A percentile compares a stretch with the other conserved stretches of the same genome.
Evolutionary conservation across 2,888 invertebrate species (phyloP).

Genomic region (Archips xylosteana): DNA sequence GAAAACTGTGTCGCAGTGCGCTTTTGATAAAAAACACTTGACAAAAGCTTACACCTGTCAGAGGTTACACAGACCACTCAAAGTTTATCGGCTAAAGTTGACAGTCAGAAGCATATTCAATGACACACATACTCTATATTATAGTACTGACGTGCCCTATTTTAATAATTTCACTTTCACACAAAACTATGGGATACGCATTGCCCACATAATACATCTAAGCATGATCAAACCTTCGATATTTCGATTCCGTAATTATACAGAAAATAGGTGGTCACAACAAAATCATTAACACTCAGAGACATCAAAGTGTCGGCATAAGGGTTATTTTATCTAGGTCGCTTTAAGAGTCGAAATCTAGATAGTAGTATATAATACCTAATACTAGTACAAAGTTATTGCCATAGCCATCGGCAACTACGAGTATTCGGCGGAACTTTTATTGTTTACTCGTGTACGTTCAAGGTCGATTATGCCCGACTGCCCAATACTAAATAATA

Average conservation of each 20-base stretch:
- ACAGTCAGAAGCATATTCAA: neutral
- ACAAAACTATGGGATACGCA: too few relatives aligned
- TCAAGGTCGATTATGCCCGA: neutral
- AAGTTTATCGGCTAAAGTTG: neutral
- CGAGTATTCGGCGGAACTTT: neutral
- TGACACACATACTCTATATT: neutral
- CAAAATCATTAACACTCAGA: too few relatives aligned
- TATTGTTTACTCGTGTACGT: neutral
- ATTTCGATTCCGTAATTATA: too few relatives aligned
- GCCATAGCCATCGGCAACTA: neutral
- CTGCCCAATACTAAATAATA: neutral
- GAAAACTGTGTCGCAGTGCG: neutral
- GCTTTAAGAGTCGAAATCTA: neutral
- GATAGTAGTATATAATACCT: neutral
- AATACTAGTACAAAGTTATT: neutral
- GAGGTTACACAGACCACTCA: neutral
- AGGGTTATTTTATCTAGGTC: neutral
- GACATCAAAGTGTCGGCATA: too few relatives aligned
- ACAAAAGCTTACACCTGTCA: constrained; percentile 1
- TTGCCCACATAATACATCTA: too few relatives aligned
- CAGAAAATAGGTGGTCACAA: too few relatives aligned
- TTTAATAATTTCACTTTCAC: neutral
- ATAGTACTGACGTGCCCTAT: neutral
- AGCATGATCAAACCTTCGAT: too few relatives aligned
- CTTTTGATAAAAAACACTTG: neutral